Percentiles rank a stretch among this genome's conserved stretches.
Conservation (phyloP, 2,113 vertebrate species). For the Henicopernis longicauda region DNA sequence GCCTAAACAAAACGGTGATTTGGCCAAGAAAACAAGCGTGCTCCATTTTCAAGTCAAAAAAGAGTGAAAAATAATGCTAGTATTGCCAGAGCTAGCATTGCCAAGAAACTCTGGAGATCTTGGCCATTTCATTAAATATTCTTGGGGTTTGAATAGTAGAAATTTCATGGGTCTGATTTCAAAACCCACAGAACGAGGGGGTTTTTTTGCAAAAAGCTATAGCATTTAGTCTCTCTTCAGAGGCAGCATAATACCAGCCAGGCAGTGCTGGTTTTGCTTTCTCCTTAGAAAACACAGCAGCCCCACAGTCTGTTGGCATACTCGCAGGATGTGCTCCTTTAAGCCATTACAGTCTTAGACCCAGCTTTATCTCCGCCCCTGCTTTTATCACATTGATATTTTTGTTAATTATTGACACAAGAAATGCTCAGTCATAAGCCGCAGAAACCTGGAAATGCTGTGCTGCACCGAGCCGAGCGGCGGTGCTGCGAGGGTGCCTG, state of each 20-base stretch:
- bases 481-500: background rate
- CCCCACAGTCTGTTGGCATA: background rate
- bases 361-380: conserved; percentile 4
- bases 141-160: background rate
- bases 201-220: fast-evolving
- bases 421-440: background rate
- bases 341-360: background rate
- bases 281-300: background rate
- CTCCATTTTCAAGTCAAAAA: background rate
- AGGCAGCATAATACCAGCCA: background rate
- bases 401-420: conserved; percentile 57
- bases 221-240: background rate
- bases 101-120: background rate
- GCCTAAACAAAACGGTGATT: conserved; percentile 10
- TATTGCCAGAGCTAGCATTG: background rate
- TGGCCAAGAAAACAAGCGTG: background rate
- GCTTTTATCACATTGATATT: conserved; percentile 37
- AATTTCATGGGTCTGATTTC: background rate
- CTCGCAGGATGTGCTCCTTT: background rate
- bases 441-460: background rate
- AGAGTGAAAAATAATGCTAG: background rate
- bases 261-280: background rate
- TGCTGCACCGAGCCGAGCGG: background rate
- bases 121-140: background rate
- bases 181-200: background rate